Base-by-base conservation (phyloP, 2,113 vertebrate species). In the Notothenia coriiceps region DNA sequence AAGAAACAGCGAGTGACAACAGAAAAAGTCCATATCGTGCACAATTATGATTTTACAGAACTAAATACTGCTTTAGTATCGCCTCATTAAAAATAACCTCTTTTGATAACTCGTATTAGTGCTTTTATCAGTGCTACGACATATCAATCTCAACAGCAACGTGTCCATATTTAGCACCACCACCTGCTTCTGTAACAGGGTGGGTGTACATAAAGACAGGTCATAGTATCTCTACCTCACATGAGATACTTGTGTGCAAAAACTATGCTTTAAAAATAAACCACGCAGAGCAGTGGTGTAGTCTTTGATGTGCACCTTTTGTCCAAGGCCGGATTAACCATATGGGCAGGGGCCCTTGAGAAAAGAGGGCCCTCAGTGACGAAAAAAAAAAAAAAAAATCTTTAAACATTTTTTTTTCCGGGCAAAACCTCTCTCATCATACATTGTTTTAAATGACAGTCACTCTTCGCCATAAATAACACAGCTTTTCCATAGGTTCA, bases 181-280 rank as follows among this genome's bases (percentile, higher is more conserved):
- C 78, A 75, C 68, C 84, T 77, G 81, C 63, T 59, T 83, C 44
- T 77, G 47, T 61, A 65, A 60, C 55, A 88, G 79, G 49, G 49
- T 69, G 70, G 77, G 65, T 82, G 52, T 55, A 80, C 60, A 84
- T 61, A 44, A 65, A 77, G 51, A 81, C 72, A 60, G 29, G 71
- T 70, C 63, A 20, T 46, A 56, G 79, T 70, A 83, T 75, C 79
- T 73, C 84, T 66, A 75, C 77, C 49, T 87, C 64, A 70, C 20
- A 67, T n/a, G 62, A 88, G 86, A 90, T 81, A 87, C 60, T 54
- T 79, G 5, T 89, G 92, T 93, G 92, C 92, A 92, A 93, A 92
- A 78, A 50, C 67, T 80, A 82, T 88, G 86, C 86, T 79, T 90
- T 80, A 54, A 80, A 74, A 68, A 70, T 66, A 75, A 74, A 73